phyloP scores from a whole-genome alignment of 2,113 vertebrate genomes.

The Leucosticte australis region DNA sequence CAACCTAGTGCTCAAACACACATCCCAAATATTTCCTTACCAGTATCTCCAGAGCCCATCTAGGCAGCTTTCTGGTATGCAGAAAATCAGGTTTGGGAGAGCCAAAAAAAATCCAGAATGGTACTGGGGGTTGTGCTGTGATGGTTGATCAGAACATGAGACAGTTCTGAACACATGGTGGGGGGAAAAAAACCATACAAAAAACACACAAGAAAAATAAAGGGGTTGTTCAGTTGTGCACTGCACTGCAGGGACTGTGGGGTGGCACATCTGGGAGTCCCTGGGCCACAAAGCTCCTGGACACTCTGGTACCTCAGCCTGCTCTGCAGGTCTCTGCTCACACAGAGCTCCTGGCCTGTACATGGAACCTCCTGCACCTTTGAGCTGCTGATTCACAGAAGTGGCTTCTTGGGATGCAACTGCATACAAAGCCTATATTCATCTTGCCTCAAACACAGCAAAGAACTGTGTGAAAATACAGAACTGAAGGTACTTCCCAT shows the following conservation, averaged over 20 bases:
- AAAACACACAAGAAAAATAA: neutral
- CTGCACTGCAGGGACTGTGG: neutral
- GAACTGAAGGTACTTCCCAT: neutral
- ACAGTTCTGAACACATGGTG: neutral
- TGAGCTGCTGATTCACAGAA: neutral
- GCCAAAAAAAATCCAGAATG: neutral
- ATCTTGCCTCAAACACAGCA: neutral
- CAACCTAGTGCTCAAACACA: neutral
- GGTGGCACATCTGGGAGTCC: neutral
- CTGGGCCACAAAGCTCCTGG: neutral
- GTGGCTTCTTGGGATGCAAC: neutral
- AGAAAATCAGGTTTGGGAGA: neutral
- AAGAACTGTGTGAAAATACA: neutral
- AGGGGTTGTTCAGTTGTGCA: neutral
- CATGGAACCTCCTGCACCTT: neutral
- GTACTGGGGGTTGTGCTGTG: neutral
- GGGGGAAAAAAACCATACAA: neutral
- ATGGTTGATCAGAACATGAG: neutral
- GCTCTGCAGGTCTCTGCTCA: neutral
- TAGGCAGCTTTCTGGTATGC: neutral
- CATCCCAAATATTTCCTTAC: neutral
- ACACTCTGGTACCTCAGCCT: fast-evolving
- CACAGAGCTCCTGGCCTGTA: neutral
- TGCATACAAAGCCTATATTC: neutral
- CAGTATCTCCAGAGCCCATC: neutral